A percentile compares a stretch with the other conserved stretches of the same genome.
phyloP scores from a whole-genome alignment of 2,797 vertebrate genomes.

The Pangasius krempfi region DNA sequence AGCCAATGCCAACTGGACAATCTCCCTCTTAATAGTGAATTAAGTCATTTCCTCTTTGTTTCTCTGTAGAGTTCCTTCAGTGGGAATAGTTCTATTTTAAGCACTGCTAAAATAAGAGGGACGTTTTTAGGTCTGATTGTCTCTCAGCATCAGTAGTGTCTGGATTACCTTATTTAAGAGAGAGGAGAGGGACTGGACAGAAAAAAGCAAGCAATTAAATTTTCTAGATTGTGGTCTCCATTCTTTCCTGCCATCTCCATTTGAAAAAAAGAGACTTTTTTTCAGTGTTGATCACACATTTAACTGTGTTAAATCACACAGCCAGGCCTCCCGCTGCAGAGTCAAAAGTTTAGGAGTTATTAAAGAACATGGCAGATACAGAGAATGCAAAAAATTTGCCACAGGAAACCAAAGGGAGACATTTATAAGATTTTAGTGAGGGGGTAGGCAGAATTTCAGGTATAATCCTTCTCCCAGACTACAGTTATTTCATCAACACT shows the following conservation, averaged over 20 bases:
- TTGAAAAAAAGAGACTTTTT: not conserved
- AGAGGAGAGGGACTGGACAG: not conserved
- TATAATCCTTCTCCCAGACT: not conserved
- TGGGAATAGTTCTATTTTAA: constrained; percentile 39
- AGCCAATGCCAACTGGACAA: constrained; percentile 11
- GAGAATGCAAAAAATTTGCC: not conserved
- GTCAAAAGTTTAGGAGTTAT: not conserved
- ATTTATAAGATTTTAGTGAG: not conserved
- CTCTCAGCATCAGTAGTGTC: constrained; percentile 3
- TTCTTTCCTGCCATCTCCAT: constrained; percentile 19
- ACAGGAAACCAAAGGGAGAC: not conserved
- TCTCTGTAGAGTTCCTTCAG: constrained; percentile 30
- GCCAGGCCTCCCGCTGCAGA: not conserved
- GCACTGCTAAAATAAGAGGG: constrained; percentile 26
- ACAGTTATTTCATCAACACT: not conserved
- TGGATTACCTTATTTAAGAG: not conserved
- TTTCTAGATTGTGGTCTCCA: constrained; percentile 22
- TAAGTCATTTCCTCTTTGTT: constrained; percentile 34
- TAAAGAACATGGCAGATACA: not conserved
- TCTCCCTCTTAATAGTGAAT: not conserved
- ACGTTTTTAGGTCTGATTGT: constrained; percentile 32
- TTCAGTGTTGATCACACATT: not conserved
- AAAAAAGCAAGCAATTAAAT: not conserved
- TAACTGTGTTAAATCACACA: not conserved
- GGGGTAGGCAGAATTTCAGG: not conserved